Evolutionary conservation across 1,140 invertebrate species (phyloP).

Genomic region (Cydia pomonella): DNA sequence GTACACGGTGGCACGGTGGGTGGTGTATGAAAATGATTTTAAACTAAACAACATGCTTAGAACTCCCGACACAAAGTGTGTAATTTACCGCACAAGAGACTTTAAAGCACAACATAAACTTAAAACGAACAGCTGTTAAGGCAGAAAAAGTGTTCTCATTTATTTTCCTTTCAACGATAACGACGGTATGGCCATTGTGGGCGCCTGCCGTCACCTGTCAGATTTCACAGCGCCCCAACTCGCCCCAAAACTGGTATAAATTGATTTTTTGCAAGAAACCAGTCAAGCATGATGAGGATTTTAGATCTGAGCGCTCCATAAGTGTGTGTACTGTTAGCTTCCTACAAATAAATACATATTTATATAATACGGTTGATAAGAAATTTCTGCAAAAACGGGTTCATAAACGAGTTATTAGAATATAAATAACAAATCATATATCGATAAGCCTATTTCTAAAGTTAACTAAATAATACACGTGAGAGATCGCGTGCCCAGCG

Average conservation of each 20-base stretch:
- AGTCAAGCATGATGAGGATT: neutral
- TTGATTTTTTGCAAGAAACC: constrained; percentile 40
- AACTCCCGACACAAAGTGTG: constrained; percentile 40
- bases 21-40: neutral
- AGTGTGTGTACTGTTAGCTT: too few species aligned
- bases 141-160: constrained; percentile 69
- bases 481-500: constrained; percentile 6
- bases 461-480: neutral
- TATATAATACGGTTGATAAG: too few species aligned
- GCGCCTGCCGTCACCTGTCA: constrained; percentile 66
- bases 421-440: neutral
- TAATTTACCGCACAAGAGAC: neutral
- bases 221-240: constrained; percentile 55
- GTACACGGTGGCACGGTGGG: constrained; percentile 42
- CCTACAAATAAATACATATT: constrained; percentile 9
- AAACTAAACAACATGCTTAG: constrained; percentile 43
- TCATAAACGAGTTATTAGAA: neutral
- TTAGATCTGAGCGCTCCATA: neutral
- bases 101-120: constrained; percentile 50
- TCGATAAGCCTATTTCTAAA: neutral
- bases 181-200: constrained; percentile 62
- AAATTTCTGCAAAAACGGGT: too few species aligned
- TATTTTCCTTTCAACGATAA: constrained; percentile 72
- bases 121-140: constrained; percentile 55
- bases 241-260: constrained; percentile 46